Evolutionary conservation across 2,888 invertebrate genomes (phyloP).

Genomic region (Zeuzera pyrina): DNA sequence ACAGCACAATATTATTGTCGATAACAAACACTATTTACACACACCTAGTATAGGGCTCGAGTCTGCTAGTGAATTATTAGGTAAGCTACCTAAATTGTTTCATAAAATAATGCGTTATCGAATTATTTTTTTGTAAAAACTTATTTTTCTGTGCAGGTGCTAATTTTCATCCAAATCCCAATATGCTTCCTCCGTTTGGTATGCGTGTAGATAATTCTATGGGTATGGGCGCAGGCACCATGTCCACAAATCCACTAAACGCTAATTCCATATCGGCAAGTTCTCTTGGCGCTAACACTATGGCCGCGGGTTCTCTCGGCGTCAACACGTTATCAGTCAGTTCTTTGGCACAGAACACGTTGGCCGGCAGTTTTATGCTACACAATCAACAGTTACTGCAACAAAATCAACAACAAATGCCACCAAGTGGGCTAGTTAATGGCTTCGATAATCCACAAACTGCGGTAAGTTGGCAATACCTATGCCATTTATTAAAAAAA

Average conservation of each 20-base stretch:
- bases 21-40: slow-evolving; percentile 56
- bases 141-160: slow-evolving; percentile 40
- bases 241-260: slow-evolving; percentile 22
- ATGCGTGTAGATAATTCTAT: slow-evolving; percentile 59
- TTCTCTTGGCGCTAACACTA: slow-evolving; percentile 10
- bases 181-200: slow-evolving; percentile 66
- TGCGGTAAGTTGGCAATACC: slow-evolving; percentile 47
- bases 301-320: slow-evolving; percentile 13
- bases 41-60: slow-evolving; percentile 57
- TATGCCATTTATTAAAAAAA: too few relatives aligned
- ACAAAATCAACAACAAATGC: slow-evolving; percentile 34
- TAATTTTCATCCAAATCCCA: slow-evolving; percentile 64
- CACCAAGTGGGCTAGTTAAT: slow-evolving; percentile 43
- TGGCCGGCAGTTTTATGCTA: slow-evolving; percentile 14
- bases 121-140: slow-evolving; percentile 1
- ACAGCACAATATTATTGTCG: slow-evolving; percentile 48
- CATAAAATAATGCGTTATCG: slow-evolving; percentile 5
- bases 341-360: slow-evolving; percentile 3
- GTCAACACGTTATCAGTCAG: slow-evolving; percentile 15
- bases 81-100: slow-evolving; percentile 26
- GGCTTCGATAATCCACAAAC: slow-evolving; percentile 51
- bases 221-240: slow-evolving; percentile 23
- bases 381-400: slow-evolving; percentile 42
- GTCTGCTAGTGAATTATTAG: slow-evolving; percentile 66
- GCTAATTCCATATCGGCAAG: slow-evolving; percentile 13